Conservation (phyloP, 2,888 invertebrate genomes). For the Lasioglossum calceatum region DNA sequence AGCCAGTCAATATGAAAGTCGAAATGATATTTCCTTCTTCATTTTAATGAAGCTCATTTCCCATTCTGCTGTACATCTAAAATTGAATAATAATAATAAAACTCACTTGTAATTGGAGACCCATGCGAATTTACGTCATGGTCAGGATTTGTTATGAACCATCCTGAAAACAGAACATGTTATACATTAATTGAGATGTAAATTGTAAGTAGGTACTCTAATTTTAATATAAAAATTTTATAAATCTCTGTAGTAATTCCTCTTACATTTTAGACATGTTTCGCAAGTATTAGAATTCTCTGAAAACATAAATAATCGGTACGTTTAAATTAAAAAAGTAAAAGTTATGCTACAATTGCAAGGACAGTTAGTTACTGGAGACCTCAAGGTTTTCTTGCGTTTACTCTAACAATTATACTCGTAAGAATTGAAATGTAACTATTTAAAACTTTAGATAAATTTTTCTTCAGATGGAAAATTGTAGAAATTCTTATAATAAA, state of each 20-base stretch:
- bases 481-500: not conserved
- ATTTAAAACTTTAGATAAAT: not conserved
- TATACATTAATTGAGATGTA: not conserved
- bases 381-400: not conserved
- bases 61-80: not conserved
- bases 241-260: not conserved
- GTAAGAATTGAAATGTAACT: not conserved
- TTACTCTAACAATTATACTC: not conserved
- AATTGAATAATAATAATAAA: not conserved
- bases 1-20: not conserved
- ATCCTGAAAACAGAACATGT: not conserved
- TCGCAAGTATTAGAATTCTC: not conserved
- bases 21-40: not conserved
- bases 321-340: too few species aligned
- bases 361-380: not conserved
- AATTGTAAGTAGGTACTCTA: not conserved
- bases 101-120: slow-evolving; percentile 13
- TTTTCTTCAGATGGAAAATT: not conserved
- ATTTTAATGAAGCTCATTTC: not conserved
- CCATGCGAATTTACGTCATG: not conserved
- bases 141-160: not conserved
- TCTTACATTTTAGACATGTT: not conserved
- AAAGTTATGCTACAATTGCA: not conserved
- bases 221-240: too few species aligned
- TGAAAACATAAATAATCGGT: too few species aligned